Evolutionary conservation across 2,888 invertebrate genomes (phyloP).

Genomic region (Masnerella sp.): DNA sequence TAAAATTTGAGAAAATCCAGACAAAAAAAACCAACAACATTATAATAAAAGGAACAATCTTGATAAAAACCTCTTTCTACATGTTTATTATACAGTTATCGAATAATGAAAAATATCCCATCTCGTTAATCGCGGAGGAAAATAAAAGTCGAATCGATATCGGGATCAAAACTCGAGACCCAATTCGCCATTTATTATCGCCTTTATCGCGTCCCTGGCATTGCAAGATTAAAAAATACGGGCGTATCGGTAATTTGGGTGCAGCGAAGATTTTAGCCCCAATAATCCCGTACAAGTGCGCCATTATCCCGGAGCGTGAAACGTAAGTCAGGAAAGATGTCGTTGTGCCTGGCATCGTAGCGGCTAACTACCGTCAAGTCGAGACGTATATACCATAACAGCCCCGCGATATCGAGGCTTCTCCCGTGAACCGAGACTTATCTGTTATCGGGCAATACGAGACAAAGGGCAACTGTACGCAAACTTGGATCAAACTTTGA

Average conservation of each 20-base stretch:
- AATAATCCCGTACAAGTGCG: conserved; percentile 8
- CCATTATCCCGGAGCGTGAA: conserved; percentile 15
- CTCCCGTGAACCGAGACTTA: conserved; percentile 59
- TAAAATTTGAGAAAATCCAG: too few species aligned
- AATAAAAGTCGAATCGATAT: conserved; percentile 13
- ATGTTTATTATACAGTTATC: too few species aligned
- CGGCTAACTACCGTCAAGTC: conserved; percentile 22
- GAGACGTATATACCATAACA: conserved; percentile 10
- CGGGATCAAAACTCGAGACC: conserved; percentile 8
- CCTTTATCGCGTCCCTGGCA: not conserved
- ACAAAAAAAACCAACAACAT: too few species aligned
- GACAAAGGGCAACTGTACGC: conserved; percentile 53
- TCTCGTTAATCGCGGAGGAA: too few species aligned
- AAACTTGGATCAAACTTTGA: conserved; percentile 67
- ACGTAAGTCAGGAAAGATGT: conserved; percentile 16
- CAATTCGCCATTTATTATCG: conserved; percentile 8
- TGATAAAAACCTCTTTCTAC: too few species aligned
- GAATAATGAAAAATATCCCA: too few species aligned
- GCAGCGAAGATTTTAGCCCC: not conserved
- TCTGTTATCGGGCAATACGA: conserved; percentile 61
- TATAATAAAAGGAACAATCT: too few species aligned
- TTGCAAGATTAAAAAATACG: conserved; percentile 8
- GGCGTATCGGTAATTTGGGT: not conserved
- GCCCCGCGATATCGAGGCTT: conserved; percentile 23
- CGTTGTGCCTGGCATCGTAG: conserved; percentile 1